Evolutionary conservation across 2,888 invertebrate genomes (phyloP).

Genomic region (Apamea anceps): DNA sequence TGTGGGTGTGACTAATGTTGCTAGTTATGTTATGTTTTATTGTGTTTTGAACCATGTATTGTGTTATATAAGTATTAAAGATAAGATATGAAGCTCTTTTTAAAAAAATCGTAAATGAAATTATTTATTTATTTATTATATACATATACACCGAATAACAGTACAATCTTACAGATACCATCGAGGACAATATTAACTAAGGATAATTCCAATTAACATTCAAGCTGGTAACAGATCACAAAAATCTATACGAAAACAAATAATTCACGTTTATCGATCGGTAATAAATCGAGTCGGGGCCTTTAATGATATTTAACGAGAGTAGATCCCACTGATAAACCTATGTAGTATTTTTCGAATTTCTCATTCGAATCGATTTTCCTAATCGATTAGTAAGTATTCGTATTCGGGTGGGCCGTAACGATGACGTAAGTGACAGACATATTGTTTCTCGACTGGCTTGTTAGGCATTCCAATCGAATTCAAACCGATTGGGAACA

Average conservation of each 20-base stretch:
- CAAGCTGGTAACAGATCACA: slow-evolving; percentile 58
- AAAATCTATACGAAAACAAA: slow-evolving; percentile 74
- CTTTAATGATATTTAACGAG: slow-evolving; percentile 82
- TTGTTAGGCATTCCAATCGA: slow-evolving; percentile 72
- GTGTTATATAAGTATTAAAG: neutral
- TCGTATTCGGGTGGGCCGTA: slow-evolving; percentile 77
- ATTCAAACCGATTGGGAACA: slow-evolving; percentile 68
- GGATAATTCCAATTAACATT: slow-evolving; percentile 62
- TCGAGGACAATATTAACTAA: slow-evolving; percentile 54
- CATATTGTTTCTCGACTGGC: slow-evolving; percentile 73
- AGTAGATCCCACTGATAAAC: slow-evolving; percentile 80
- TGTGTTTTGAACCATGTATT: slow-evolving; percentile 1
- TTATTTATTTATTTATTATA: too few relatives aligned
- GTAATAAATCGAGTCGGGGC: slow-evolving; percentile 82
- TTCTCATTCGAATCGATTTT: slow-evolving; percentile 77
- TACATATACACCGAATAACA: neutral
- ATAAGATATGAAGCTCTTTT: neutral
- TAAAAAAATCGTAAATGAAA: neutral
- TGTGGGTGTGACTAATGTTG: slow-evolving; percentile 6
- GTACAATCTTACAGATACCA: slow-evolving; percentile 29
- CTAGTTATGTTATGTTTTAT: slow-evolving; percentile 5
- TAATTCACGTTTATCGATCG: slow-evolving; percentile 81
- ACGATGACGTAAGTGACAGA: slow-evolving; percentile 71
- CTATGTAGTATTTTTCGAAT: slow-evolving; percentile 75
- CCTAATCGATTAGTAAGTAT: slow-evolving; percentile 81